Conservation (phyloP, 2,888 invertebrate genomes). For the Lasioglossum zephyrum region DNA sequence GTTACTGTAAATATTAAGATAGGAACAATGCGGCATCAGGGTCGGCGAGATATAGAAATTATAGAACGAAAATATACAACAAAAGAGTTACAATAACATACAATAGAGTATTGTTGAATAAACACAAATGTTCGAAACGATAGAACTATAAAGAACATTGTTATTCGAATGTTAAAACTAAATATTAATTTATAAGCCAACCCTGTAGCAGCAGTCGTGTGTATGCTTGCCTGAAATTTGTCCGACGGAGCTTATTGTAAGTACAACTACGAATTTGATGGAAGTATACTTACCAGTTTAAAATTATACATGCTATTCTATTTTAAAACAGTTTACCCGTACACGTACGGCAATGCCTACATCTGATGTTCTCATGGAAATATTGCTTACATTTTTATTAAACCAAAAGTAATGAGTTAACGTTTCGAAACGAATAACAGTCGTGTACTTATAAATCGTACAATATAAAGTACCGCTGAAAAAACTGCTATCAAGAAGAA, state of each 20-base stretch:
- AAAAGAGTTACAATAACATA: neutral
- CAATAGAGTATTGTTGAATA: neutral
- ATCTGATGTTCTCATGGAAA: slow-evolving; percentile 19
- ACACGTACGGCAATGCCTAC: slow-evolving; percentile 42
- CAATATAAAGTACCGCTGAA: slow-evolving; percentile 45
- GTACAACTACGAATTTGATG: slow-evolving; percentile 57
- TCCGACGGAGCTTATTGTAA: slow-evolving; percentile 10
- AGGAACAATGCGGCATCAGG: slow-evolving; percentile 39
- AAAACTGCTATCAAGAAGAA: slow-evolving; percentile 42
- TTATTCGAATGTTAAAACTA: neutral
- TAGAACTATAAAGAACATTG: neutral
- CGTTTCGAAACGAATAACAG: neutral
- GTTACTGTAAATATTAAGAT: slow-evolving; percentile 34
- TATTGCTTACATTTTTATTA: neutral
- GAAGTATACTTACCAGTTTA: slow-evolving; percentile 65
- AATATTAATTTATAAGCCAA: slow-evolving; percentile 37
- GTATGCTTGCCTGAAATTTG: slow-evolving; percentile 23
- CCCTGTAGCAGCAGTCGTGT: slow-evolving; percentile 52
- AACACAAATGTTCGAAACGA: neutral
- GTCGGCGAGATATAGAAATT: slow-evolving; percentile 26
- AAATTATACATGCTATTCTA: slow-evolving; percentile 51
- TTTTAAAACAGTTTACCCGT: slow-evolving; percentile 35
- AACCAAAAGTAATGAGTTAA: slow-evolving; percentile 2
- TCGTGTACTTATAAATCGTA: neutral
- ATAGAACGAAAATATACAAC: neutral